Evolutionary conservation across 1,140 invertebrate genomes (phyloP).

Genomic region (Hypsibius dujardini): DNA sequence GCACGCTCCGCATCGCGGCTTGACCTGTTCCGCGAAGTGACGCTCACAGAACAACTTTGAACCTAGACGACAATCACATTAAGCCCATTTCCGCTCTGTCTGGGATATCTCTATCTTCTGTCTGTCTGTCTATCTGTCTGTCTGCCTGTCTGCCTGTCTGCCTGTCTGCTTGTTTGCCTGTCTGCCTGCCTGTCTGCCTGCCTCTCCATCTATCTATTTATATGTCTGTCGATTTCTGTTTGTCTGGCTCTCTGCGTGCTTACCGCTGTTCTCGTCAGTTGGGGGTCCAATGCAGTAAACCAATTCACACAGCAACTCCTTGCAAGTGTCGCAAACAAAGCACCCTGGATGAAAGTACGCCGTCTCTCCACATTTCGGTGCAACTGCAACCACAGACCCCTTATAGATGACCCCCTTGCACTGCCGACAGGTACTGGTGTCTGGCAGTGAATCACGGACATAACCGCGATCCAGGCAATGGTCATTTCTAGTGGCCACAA

Average conservation of each 20-base stretch:
- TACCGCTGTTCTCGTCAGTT: constrained; percentile 42
- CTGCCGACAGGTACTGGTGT: constrained; percentile 27
- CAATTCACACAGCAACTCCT: constrained; percentile 70
- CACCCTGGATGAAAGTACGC: constrained; percentile 66
- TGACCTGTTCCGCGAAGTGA: constrained; percentile 78
- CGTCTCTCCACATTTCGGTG: constrained; percentile 47
- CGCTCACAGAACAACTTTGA: constrained; percentile 60
- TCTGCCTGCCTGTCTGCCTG: too few relatives aligned
- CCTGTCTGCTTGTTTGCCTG: too few relatives aligned
- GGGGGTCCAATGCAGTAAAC: constrained; percentile 60
- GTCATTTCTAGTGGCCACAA: constrained; percentile 74
- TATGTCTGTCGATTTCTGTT: too few relatives aligned
- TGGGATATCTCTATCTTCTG: too few relatives aligned
- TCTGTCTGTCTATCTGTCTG: too few relatives aligned
- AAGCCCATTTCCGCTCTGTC: too few relatives aligned
- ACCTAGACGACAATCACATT: background rate
- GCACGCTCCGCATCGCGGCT: constrained; percentile 74
- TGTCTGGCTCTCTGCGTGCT: too few relatives aligned
- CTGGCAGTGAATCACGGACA: constrained; percentile 37
- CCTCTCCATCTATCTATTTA: too few relatives aligned
- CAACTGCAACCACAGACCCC: constrained; percentile 48
- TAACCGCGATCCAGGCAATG: constrained; percentile 81
- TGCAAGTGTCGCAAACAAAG: constrained; percentile 64
- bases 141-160: too few relatives aligned
- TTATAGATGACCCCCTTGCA: constrained; percentile 39